These are phyloP conservation scores for Scolanthus callimorphus DNA, from an alignment of 92 coral and sea anemone genomes.

Conservation along the genomic window DNA sequence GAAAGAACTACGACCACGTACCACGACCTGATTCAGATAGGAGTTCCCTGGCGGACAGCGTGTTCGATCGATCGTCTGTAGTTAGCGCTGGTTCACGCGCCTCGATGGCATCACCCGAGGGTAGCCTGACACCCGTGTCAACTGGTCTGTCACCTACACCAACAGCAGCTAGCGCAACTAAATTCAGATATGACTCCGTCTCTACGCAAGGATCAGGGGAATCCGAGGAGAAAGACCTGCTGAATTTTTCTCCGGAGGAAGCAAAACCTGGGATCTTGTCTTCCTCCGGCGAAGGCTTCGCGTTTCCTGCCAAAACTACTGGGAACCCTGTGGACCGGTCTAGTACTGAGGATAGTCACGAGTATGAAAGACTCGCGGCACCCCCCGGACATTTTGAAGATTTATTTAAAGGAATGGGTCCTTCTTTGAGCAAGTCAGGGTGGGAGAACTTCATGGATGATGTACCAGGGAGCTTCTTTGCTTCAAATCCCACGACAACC, in stretches of 20 bases:
- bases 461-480: not conserved
- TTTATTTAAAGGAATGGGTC: too few relatives aligned
- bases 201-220: not conserved
- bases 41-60: conserved; percentile 5
- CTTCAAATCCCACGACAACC: conserved; percentile 1
- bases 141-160: conserved; percentile 30
- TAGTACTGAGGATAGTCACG: too few relatives aligned
- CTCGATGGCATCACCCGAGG: conserved; percentile 24
- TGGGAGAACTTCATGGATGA: conserved; percentile 18
- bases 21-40: conserved; percentile 16
- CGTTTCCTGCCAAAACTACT: not conserved
- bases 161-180: conserved; percentile 7
- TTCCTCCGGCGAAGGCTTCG: not conserved
- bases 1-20: conserved; percentile 12
- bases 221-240: not conserved
- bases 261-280: not conserved
- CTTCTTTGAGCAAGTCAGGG: not conserved
- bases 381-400: not conserved
- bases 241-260: not conserved
- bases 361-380: not conserved
- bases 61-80: conserved; percentile 8
- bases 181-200: conserved; percentile 16
- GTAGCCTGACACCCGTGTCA: conserved; percentile 14
- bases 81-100: conserved; percentile 21
- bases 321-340: too few relatives aligned